Evolutionary conservation across 2,113 vertebrate genomes (phyloP), one percentile per base, ranked within the genome.

Genomic region (Neofelis nebulosa): DNA sequence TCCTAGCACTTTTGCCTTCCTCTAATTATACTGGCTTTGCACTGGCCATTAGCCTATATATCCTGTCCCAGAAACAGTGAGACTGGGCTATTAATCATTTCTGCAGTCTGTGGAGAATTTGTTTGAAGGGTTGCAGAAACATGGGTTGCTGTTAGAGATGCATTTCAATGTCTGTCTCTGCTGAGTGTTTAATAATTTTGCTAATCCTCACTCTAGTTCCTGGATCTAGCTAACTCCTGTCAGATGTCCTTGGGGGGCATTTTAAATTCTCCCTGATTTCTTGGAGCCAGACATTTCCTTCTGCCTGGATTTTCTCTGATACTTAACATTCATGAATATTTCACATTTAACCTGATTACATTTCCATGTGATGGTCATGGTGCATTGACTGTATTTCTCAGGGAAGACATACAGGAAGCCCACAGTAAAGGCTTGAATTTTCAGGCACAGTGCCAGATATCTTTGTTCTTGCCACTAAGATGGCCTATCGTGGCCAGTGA

Each of bases 161-260:
- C 89, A 91, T 98, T 97, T 98, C 95, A 94, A 41, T 96, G 84
- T 96, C 97, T 98, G 95, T 97, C 97, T 98, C 90, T 98, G 95
- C 94, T 91, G 96, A 98, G 90, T 95, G 92, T 98, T 98, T 98
- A 98, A 98, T 96, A 98, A 98, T 97, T 96, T 98, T 98, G 98
- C 96, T 98, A 98, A 98, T 98, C 87, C 84, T 79, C 92, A 97
- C 90, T 98, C 92, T 97, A 91, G 92, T 97, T 98, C 81, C 97
- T 15, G 14, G 96, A 98, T 98, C 97, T 96, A 96, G 96, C 98
- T 97, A 96, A 97, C 73, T 78, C 97, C 88, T 97, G 80, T 97
- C 78, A 71, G 95, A 96, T 96, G 73, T 98, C 97, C 97, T 97
- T 91, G 18, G 95, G 89, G 97, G 71, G 48, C 92, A 98, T 96